Evolutionary conservation across 2,888 invertebrate species (phyloP), one percentile per base, ranked within the genome.

Genomic region (Apamea monoglypha): DNA sequence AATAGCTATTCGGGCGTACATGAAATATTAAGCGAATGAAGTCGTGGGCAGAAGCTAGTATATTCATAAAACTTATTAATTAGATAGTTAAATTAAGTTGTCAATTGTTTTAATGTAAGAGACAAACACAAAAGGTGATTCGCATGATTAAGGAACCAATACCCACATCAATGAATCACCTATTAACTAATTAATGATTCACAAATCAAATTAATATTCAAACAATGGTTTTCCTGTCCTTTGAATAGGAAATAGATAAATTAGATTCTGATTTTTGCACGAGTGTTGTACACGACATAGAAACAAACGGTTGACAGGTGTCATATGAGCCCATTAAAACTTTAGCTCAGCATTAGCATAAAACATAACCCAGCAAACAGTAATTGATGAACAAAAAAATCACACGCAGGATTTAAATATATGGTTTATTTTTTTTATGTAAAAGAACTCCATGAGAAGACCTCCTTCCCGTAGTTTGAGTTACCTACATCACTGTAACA

Each of bases 171-270:
- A 25, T 82, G 53, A 73, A 53, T 82, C 69, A 64, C 2, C 25
- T 6, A 29, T 47, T n/a, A 44, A 56, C 2, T 29, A 64, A 81
- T 81, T 78, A 67, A 63, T 47, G 16, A 82, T 56, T 78, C 70
- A 61, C 36, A 47, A 29, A 29, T 25, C 8, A 47, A 81, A 82
- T 81, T 32, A 67, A 82, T 53, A 81, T 78, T 78, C 81, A 36
- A 21, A n/a, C 59, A 78, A 71, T 16, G 53, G 25, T 32, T 61
- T 64, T 76, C 76, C 82, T 76, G 76, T 36, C 29, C 3, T 63
- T 5, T 16, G 25, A 68, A 80, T 80, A 75, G 82, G 36, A 68
- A 63, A 47, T 53, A 18, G n/a, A 80, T 68, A 29, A 67, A 74
- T 74, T 50, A 21, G 59, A 61, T 44, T 47, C 18, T 29, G 61